A percentile compares a stretch with the other conserved stretches of the same genome.
Evolutionary conservation across 1,140 invertebrate species (phyloP).

Genomic region (Drosophila albomicans): DNA sequence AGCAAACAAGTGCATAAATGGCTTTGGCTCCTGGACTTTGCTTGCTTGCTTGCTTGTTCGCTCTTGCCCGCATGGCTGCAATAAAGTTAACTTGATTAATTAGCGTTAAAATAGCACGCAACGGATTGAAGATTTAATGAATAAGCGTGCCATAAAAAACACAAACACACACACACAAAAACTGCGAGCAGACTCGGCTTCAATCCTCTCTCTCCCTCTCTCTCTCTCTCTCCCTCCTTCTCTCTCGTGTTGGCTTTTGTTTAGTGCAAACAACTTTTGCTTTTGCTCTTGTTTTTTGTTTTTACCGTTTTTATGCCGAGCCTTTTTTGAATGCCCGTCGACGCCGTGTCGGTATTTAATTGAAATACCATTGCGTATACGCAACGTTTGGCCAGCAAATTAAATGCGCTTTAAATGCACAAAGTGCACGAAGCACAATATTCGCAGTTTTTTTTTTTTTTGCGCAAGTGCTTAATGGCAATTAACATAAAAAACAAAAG

Average conservation of each 20-base stretch:
- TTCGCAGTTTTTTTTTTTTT: background rate
- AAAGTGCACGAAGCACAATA: background rate
- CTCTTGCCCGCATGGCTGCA: conserved; percentile 25
- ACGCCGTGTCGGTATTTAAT: conserved; percentile 33
- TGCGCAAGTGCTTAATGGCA: conserved; percentile 9
- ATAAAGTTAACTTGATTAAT: conserved; percentile 65
- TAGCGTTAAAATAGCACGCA: conserved; percentile 52
- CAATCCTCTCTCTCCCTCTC: background rate
- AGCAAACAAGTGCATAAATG: conserved; percentile 29
- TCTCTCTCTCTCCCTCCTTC: background rate
- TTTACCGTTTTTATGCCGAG: conserved; percentile 12
- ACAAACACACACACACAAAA: too few species aligned
- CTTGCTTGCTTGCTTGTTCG: background rate
- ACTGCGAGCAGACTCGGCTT: background rate
- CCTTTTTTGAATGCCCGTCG: conserved; percentile 4
- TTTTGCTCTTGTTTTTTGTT: too few species aligned
- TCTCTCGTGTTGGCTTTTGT: conserved; percentile 6
- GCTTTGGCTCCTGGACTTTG: conserved; percentile 13
- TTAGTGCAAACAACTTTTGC: conserved; percentile 18
- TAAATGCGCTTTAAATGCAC: background rate
- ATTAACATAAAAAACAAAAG: conserved; percentile 20
- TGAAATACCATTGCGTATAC: conserved; percentile 65
- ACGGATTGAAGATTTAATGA: conserved; percentile 54
- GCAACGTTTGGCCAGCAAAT: conserved; percentile 24
- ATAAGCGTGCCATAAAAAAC: conserved; percentile 26